These are phyloP conservation scores for Synergus itoensis DNA, from an alignment of 2,888 invertebrate species.

Conservation along the genomic window DNA sequence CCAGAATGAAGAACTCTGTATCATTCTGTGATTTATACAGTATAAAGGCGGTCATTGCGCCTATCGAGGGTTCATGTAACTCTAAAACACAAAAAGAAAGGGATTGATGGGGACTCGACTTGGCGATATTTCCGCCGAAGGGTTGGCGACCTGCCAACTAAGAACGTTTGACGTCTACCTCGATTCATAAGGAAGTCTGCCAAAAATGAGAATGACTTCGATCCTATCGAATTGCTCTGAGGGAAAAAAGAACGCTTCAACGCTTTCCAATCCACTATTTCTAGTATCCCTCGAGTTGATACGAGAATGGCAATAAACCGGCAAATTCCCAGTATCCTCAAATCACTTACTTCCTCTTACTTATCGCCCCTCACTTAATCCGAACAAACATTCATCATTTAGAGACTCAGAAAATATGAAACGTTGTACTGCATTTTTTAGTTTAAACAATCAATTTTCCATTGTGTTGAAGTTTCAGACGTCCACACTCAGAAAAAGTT, in stretches of 20 bases:
- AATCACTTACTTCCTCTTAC: not conserved
- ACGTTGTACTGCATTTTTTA: too few species aligned
- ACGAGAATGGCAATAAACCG: conserved; percentile 14
- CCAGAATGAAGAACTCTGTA: not conserved
- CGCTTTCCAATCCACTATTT: conserved; percentile 55
- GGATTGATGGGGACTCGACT: conserved; percentile 57
- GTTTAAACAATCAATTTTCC: too few species aligned
- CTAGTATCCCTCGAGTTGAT: conserved; percentile 4
- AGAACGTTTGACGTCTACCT: conserved; percentile 57
- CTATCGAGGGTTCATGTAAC: conserved; percentile 52
- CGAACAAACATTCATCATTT: not conserved
- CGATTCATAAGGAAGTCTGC: conserved; percentile 58
- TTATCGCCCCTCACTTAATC: not conserved
- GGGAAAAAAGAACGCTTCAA: conserved; percentile 49
- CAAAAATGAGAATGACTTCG: conserved; percentile 57
- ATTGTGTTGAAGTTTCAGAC: too few species aligned
- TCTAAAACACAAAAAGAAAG: conserved; percentile 45
- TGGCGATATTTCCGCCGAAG: conserved; percentile 58
- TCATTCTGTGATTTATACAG: not conserved
- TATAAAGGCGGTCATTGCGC: conserved; percentile 49
- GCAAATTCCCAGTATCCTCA: conserved; percentile 7
- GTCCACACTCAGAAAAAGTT: too few species aligned
- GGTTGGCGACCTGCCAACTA: conserved; percentile 52
- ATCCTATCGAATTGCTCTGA: conserved; percentile 51
- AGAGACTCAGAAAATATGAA: not conserved